phyloP scores from a whole-genome alignment of 2,113 vertebrate species.

The Lamprotornis superbus region DNA sequence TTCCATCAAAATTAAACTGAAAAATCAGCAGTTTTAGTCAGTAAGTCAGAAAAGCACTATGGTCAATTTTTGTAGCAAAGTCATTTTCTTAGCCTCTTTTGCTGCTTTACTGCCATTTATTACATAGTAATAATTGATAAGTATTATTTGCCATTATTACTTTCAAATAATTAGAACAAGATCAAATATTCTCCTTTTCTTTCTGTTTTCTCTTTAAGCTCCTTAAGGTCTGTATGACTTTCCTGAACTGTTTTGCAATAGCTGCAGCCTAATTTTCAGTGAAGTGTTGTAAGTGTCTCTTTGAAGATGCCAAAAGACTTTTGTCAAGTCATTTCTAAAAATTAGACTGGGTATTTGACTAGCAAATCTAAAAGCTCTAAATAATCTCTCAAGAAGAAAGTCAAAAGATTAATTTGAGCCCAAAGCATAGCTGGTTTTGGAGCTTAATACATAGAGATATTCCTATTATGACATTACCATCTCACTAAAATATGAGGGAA shows the following conservation, averaged over 20 bases:
- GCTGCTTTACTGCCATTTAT: background rate
- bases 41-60: background rate
- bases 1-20: background rate
- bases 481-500: background rate
- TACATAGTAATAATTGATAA: background rate
- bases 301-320: background rate
- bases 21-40: background rate
- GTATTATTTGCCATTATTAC: background rate
- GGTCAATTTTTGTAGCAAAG: background rate
- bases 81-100: background rate
- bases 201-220: background rate
- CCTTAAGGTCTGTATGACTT: background rate
- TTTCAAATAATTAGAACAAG: background rate
- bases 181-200: background rate
- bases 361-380: background rate
- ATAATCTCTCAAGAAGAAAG: background rate
- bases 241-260: background rate
- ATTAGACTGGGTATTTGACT: background rate
- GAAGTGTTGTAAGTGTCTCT: background rate
- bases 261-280: background rate
- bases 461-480: background rate
- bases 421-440: background rate
- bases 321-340: background rate
- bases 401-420: background rate
- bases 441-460: background rate